Evolutionary conservation across 1,140 invertebrate genomes (phyloP), one percentile per base, ranked within the genome.

Genomic region (Dinoponera quadriceps): DNA sequence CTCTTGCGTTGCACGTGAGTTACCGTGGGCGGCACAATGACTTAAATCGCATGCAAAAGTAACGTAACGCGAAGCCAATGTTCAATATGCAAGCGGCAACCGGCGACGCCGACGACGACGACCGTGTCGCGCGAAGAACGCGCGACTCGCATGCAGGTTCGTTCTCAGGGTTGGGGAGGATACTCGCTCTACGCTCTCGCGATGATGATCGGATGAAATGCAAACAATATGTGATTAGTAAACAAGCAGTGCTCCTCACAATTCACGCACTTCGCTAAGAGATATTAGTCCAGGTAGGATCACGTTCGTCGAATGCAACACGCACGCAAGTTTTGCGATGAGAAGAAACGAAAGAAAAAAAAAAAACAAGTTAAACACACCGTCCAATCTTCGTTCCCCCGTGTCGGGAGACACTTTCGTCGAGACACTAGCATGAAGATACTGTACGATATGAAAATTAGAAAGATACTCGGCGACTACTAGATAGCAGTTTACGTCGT

Each of bases 221-320:
- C 86, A 91, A 88, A 90, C 85, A 80, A 85, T 89, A 89, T 38
- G 65, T 71, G 29, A 82, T 91, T 88, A 87, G 81, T 88, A 92
- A n/a, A 88, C 81, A 93, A 93, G 90, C 91, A 74, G 91, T 93
- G 91, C 89, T 88, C 91, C 90, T 91, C 90, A 78, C 29, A 27
- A 51, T 73, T 57, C 62, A 62, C 72, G 60, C 75, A 72, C 49
- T 85, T 78, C 55, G 22, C 55, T 74, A 68, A 71, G 77, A 63
- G 59, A 69, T n/a, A n/a, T 69, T 87, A 87, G 57, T 78, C 62
- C 51, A 65, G n/a, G 20, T 11, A n/a, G 20, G 20, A 51, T 68
- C 73, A 88, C 74, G 51, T 86, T 82, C 22, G 33, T 88, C 84
- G 82, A 90, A 87, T 87, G 81, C 78, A 73, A 66, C 77, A 83